phyloP scores from a whole-genome alignment of 92 coral and sea anemone species.

The Metridium senile region DNA sequence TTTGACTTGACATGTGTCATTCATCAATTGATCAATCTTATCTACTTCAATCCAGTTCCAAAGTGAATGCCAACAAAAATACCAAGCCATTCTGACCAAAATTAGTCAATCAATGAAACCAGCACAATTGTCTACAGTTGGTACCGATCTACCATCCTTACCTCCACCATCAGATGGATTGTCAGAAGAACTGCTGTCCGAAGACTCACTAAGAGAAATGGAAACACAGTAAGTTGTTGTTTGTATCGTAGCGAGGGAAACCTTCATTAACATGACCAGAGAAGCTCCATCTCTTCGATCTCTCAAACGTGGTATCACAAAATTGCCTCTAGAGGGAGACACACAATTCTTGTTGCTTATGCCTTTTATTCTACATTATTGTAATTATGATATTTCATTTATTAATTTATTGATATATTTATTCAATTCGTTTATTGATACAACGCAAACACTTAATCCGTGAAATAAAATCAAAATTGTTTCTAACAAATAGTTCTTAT shows the following conservation, averaged over 20 bases:
- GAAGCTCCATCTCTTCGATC: background rate
- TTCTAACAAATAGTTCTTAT: too few species aligned
- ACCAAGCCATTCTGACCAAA: conserved; percentile 37
- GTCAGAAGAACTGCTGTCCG: conserved; percentile 11
- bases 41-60: conserved; percentile 72
- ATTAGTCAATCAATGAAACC: conserved; percentile 26
- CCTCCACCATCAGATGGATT: conserved; percentile 36
- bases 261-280: background rate
- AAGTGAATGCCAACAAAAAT: conserved; percentile 49
- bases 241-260: background rate
- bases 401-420: background rate
- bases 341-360: background rate
- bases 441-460: background rate
- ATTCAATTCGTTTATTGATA: background rate
- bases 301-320: background rate
- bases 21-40: too few species aligned
- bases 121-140: conserved; percentile 20
- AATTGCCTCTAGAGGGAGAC: background rate
- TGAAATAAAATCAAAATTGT: too few species aligned
- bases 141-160: conserved; percentile 33
- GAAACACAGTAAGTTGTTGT: conserved; percentile 58
- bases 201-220: conserved; percentile 33
- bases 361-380: background rate
- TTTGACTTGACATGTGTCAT: too few species aligned
- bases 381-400: background rate